Evolutionary conservation across 2,113 vertebrate species (phyloP).

Genomic region (Pygoscelis antarcticus): DNA sequence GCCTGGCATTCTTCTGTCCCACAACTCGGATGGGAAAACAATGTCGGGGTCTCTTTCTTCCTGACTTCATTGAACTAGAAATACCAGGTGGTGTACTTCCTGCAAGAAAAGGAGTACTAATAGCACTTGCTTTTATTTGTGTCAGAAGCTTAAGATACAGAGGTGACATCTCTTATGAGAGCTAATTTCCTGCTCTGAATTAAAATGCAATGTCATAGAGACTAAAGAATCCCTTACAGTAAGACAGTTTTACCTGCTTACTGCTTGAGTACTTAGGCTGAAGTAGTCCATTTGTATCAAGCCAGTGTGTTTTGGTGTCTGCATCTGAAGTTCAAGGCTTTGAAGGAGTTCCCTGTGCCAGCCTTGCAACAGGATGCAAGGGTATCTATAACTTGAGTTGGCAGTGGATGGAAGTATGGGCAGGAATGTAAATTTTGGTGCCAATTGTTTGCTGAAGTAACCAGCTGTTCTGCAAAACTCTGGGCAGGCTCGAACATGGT

Average conservation of each 20-base stretch:
- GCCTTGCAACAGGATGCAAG: not conserved
- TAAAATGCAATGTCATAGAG: not conserved
- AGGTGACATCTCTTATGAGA: not conserved
- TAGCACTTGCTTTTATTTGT: not conserved
- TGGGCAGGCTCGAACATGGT: not conserved
- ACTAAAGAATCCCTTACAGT: not conserved
- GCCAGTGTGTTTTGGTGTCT: not conserved
- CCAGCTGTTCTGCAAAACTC: not conserved
- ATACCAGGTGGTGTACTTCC: not conserved
- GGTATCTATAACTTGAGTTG: not conserved
- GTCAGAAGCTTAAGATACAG: not conserved
- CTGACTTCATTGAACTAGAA: not conserved
- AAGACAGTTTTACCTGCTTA: not conserved
- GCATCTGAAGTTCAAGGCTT: not conserved
- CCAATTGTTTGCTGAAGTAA: not conserved
- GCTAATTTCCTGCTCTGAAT: not conserved
- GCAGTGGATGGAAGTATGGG: not conserved
- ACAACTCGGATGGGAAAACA: accelerated
- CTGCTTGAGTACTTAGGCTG: not conserved
- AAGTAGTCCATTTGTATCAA: accelerated
- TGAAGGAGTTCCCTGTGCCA: not conserved
- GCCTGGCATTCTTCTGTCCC: not conserved
- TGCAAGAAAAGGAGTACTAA: not conserved
- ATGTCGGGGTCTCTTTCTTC: accelerated
- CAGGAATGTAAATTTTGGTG: not conserved